Evolutionary conservation across 2,113 vertebrate genomes (phyloP), one percentile per base, ranked within the genome.

Genomic region (Strigops habroptila): DNA sequence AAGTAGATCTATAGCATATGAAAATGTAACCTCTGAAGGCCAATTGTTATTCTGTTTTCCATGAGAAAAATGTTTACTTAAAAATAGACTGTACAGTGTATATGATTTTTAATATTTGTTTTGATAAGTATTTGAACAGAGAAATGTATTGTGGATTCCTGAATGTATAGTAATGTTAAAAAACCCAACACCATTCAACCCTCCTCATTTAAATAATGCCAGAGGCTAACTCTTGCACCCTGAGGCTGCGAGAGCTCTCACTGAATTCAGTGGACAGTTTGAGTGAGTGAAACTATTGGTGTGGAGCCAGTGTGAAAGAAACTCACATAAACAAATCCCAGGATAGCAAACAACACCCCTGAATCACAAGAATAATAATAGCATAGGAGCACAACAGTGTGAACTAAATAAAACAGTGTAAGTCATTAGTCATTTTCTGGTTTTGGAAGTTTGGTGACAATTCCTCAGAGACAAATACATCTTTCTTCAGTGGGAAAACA

Each of bases 121-220:
- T 94, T 85, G 73, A 39, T 90, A 93, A 91, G 75, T 94, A 94
- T 97, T 96, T 93, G 89, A 95, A 83, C 31, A 93, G 82, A 83
- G 74, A 94, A 96, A 82, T 71, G 82, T 93, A 78, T 93, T 86
- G 44, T 88, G 93, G 91, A 93, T 94, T 93, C 62, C 94, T 97
- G 96, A 97, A 96, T 97, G 92, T 97, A 91, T 81, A 95, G 81
- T 81, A 94, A 82, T 91, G 87, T 76, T 82, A 95, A 95, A 95
- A 94, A 91, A 12, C 24, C 25, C 46, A 86, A 35, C 14, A n/a
- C 2, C 4, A 63, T 87, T 59, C 43, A 52, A 59, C 53, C 23
- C 5, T 86, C 49, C 12, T 60, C 43, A 37, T 75, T 91, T 88
- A 71, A 87, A 68, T 71, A 44, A 93, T 49, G 28, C 76, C 55